Percentiles rank a stretch among this genome's conserved stretches.
phyloP scores from a whole-genome alignment of 2,888 invertebrate genomes.

The Hypselothyrea guttata region DNA sequence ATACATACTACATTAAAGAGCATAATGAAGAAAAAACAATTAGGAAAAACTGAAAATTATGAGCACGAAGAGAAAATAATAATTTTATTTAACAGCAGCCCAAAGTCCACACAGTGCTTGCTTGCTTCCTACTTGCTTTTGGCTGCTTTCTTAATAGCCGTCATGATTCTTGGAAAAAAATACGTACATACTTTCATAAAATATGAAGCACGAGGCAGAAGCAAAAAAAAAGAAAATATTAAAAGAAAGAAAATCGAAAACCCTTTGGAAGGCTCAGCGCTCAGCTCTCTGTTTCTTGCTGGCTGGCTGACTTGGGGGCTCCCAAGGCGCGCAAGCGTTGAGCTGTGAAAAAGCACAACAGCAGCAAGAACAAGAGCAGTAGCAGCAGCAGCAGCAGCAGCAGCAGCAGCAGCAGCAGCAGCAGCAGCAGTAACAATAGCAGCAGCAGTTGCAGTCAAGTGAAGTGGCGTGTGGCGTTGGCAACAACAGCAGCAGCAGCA shows the following conservation, averaged over 20 bases:
- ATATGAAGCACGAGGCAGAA: constrained; percentile 36
- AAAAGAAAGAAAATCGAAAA: constrained; percentile 14
- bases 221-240: neutral
- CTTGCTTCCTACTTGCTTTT: constrained; percentile 23
- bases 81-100: constrained; percentile 64
- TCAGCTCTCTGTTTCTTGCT: no score
- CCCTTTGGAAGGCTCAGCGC: constrained; percentile 47
- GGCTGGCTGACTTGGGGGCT: neutral
- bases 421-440: constrained; percentile 30
- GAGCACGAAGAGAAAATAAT: constrained; percentile 75
- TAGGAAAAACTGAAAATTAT: constrained; percentile 61
- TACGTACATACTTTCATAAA: constrained; percentile 30
- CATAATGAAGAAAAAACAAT: constrained; percentile 24
- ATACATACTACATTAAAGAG: no score
- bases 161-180: constrained; percentile 73
- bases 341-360: constrained; percentile 66
- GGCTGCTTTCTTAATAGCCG: constrained; percentile 68
- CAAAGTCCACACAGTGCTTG: constrained; percentile 2
- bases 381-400: constrained; percentile 31
- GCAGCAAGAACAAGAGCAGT: constrained; percentile 21
- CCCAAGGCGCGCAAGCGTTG: constrained; percentile 69
- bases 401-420: constrained; percentile 29
- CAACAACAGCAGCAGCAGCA: constrained; percentile 33
- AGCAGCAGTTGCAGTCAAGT: constrained; percentile 63
- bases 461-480: constrained; percentile 70